A percentile compares a stretch with the other conserved stretches of the same genome.
These are phyloP conservation scores for Ciconia stormi DNA, from an alignment of 2,113 vertebrate species.

Conservation along the genomic window DNA sequence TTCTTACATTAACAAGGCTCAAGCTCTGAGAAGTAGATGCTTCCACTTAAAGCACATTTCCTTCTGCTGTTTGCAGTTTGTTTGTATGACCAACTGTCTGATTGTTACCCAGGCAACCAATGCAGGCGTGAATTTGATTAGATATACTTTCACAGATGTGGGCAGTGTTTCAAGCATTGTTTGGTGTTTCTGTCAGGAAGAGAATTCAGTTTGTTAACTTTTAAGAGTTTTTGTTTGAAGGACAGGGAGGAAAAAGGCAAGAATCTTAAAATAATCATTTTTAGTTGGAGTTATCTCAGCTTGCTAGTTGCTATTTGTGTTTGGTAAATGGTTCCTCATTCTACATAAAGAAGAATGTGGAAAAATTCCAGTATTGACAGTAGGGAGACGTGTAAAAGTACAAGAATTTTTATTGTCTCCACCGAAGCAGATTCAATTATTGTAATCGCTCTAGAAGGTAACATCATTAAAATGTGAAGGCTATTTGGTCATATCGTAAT, in stretches of 20 bases:
- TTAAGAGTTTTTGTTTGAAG: background rate
- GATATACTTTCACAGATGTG: constrained; percentile 38
- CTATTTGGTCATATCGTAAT: background rate
- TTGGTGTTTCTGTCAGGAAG: background rate
- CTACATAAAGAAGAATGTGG: background rate
- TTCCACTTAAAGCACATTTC: constrained; percentile 52
- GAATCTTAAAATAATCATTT: background rate
- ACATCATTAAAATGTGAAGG: constrained; percentile 15
- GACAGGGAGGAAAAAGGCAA: background rate
- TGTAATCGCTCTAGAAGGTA: background rate
- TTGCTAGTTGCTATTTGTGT: background rate
- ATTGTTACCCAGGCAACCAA: constrained; percentile 72
- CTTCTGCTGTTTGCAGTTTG: constrained; percentile 62
- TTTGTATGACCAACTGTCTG: constrained; percentile 67
- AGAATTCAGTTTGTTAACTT: constrained; percentile 20
- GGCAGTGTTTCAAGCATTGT: constrained; percentile 14
- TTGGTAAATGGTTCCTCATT: background rate
- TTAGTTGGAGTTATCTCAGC: background rate
- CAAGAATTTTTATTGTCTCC: constrained; percentile 9
- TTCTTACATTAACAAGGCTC: background rate
- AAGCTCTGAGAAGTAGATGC: background rate
- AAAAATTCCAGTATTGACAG: background rate
- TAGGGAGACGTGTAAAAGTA: background rate
- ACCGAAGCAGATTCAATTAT: constrained; percentile 34
- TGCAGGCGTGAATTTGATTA: constrained; percentile 44